Base-by-base conservation (phyloP, 2,888 invertebrate species). In the Chouioia cunea region DNA sequence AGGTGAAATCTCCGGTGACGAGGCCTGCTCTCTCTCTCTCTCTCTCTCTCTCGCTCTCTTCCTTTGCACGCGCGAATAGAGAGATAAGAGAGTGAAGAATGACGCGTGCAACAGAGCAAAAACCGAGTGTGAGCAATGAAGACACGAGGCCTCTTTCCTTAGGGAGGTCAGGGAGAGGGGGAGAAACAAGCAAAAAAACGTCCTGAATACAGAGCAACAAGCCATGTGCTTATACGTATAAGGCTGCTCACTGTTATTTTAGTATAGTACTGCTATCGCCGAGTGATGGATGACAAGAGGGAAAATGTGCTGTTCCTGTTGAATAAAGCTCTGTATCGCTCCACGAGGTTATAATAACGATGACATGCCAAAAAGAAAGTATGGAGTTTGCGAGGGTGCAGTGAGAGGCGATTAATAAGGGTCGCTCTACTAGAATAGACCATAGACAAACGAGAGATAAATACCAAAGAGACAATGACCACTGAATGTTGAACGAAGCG, bases 31-130 rank as follows among this genome's bases (percentile, higher is more conserved):
- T 36, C n/a, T n/a, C n/a, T n/a, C n/a, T n/a, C n/a, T n/a, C n/a
- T n/a, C n/a, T n/a, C n/a, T n/a, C n/a, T n/a, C n/a, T n/a, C n/a
- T n/a, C n/a, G 36, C 36, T 36, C 6, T 10, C 10, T 12, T 36
- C 36, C 6, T 10, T 6, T 8, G 36, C 12, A 10, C 36, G 36
- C 36, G 36, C 71, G 58, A 71, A 54, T 64, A 48, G 67, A n/a
- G n/a, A 68, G 67, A 70, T 53, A 57, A 67, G 65, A 56, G 69
- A 50, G 57, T 36, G 59, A 76, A 72, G 73, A 71, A 69, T 57
- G 71, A 65, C 54, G 74, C 60, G 68, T 52, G 54, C 53, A 57
- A 46, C 48, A 53, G 53, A 43, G 52, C 43, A 46, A 27, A 47
- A 47, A 48, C 47, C 43, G 56, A 65, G 52, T 56, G 64, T 15